phyloP scores from a whole-genome alignment of 2,113 vertebrate genomes.

The Osmerus mordax region DNA sequence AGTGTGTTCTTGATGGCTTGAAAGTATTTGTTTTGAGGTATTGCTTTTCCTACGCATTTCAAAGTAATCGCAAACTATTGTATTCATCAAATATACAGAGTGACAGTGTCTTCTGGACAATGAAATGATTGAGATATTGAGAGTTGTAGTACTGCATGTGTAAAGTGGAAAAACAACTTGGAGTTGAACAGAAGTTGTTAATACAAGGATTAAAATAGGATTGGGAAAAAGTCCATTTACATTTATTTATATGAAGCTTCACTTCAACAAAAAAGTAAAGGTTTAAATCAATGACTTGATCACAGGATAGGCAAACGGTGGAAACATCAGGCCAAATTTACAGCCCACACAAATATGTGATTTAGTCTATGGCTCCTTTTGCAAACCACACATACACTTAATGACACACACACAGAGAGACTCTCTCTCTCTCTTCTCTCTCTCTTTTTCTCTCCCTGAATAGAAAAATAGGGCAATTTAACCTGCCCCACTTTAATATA shows the following conservation, averaged over 20 bases:
- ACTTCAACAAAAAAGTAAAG: not conserved
- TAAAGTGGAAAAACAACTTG: no score
- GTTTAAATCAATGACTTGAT: no score
- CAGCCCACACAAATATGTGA: not conserved
- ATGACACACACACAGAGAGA: not conserved
- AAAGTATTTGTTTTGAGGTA: not conserved
- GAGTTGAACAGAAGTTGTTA: no score
- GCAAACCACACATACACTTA: no score
- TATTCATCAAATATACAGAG: not conserved
- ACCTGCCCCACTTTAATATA: conserved; percentile 46
- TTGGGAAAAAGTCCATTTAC: no score
- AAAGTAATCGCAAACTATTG: conserved; percentile 16
- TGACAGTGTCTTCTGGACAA: no score
- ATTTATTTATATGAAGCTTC: not conserved
- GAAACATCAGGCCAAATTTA: not conserved
- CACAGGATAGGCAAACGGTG: no score
- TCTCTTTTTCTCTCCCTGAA: not conserved
- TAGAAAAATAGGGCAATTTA: conserved; percentile 47
- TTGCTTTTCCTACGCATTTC: not conserved
- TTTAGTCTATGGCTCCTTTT: not conserved
- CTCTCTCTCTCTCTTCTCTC: not conserved
- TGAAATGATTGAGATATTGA: no score
- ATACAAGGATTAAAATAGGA: no score
- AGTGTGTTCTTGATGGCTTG: not conserved
- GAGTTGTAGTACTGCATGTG: no score